Percentiles rank a stretch among this genome's conserved stretches.
These are phyloP conservation scores for Epinephelus coioides DNA, from an alignment of 2,797 vertebrate genomes.

Conservation along the genomic window DNA sequence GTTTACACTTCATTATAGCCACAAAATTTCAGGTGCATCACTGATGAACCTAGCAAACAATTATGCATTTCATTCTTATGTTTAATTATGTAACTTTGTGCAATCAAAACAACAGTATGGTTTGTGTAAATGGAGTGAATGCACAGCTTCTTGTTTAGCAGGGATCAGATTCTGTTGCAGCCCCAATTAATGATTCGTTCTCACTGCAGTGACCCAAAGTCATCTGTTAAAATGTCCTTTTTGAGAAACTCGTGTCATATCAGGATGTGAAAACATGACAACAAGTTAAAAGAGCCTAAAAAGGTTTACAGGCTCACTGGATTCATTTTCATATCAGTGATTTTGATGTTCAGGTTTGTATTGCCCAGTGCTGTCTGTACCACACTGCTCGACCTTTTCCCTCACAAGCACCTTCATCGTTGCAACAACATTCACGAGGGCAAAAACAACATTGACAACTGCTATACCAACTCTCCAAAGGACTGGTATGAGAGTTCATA, in stretches of 20 bases:
- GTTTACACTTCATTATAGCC: no score
- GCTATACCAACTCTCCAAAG: conserved; percentile 56
- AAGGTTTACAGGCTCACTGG: no score
- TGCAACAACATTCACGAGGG: conserved; percentile 51
- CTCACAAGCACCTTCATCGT: conserved; percentile 24
- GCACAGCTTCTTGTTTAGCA: no score
- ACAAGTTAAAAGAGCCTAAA: neutral
- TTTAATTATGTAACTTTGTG: neutral
- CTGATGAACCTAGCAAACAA: no score
- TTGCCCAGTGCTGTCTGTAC: neutral
- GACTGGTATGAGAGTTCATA: conserved; percentile 45
- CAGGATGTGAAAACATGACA: neutral
- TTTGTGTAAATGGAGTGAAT: neutral
- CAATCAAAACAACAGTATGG: neutral
- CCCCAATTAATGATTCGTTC: no score
- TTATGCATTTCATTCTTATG: neutral
- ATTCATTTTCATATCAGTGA: neutral
- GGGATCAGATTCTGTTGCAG: no score
- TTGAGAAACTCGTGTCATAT: neutral
- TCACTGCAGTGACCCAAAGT: no score
- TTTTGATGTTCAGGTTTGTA: neutral
- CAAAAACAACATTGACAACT: conserved; percentile 61
- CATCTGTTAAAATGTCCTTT: no score
- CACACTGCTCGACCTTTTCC: neutral
- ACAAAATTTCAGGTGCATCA: neutral